A percentile compares a stretch with the other conserved stretches of the same genome.
phyloP scores from a whole-genome alignment of 2,113 vertebrate species.

The Trinectes maculatus region DNA sequence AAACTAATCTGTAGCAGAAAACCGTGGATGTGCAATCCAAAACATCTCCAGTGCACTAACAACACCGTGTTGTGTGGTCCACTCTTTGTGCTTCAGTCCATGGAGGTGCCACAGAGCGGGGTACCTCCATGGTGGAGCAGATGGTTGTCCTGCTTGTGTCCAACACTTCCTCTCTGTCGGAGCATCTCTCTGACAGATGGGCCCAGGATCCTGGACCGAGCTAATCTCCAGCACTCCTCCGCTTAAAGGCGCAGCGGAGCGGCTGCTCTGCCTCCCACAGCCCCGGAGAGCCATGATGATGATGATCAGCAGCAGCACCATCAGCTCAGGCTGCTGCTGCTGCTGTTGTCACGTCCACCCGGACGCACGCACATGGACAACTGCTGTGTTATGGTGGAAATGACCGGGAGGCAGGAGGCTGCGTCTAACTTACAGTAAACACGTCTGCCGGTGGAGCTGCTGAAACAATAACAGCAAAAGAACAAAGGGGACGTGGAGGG shows the following conservation, averaged over 20 bases:
- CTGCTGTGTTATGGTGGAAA: conserved; percentile 1
- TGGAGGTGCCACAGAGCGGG: conserved; percentile 61
- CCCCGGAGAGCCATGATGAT: conserved; percentile 37
- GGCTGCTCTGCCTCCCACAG: conserved; percentile 43
- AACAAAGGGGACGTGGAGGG: conserved; percentile 66
- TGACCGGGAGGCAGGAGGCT: neutral
- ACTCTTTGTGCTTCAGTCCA: conserved; percentile 33
- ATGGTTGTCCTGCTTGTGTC: conserved; percentile 77
- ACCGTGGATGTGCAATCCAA: neutral
- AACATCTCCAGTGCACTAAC: neutral
- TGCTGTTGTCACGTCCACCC: conserved; percentile 28
- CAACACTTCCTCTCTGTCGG: conserved; percentile 78
- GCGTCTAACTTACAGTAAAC: conserved; percentile 27
- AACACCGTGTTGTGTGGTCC: conserved; percentile 54
- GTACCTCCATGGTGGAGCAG: conserved; percentile 74
- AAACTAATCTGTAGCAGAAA: neutral
- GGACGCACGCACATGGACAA: neutral
- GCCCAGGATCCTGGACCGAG: conserved; percentile 78
- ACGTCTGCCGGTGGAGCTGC: conserved; percentile 32
- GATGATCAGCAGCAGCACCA: conserved; percentile 28
- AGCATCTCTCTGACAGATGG: conserved; percentile 83
- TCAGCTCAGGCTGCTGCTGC: conserved; percentile 23
- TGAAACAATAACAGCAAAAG: conserved; percentile 59
- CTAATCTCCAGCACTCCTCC: conserved; percentile 81
- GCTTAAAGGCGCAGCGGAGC: conserved; percentile 79